phyloP scores from a whole-genome alignment of 2,797 vertebrate species.

The Scleropages formosus region DNA sequence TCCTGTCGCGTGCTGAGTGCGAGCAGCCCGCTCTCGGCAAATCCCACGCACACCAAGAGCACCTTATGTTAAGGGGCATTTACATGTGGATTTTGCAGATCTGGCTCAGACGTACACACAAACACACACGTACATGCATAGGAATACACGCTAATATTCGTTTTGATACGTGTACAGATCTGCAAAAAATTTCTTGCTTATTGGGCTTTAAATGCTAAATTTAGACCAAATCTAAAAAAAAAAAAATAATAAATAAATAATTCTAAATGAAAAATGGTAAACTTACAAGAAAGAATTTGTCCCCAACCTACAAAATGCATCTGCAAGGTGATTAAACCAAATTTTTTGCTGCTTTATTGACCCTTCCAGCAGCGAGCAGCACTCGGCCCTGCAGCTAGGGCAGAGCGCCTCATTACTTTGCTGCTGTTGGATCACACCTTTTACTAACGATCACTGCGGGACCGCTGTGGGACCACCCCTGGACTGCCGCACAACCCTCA shows the following conservation, averaged over 20 bases:
- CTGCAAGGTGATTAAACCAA: no score
- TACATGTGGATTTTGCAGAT: constrained; percentile 13
- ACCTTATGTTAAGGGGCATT: constrained; percentile 13
- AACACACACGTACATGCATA: neutral
- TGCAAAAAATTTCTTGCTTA: no score
- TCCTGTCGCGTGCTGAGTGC: constrained; percentile 65
- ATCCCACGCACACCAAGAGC: constrained; percentile 35
- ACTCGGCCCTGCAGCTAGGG: neutral
- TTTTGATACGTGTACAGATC: no score
- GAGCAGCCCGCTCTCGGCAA: constrained; percentile 51
- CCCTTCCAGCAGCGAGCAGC: neutral
- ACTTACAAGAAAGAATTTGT: no score
- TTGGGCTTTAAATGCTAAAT: no score
- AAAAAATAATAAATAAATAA: no score
- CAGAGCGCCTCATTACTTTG: neutral
- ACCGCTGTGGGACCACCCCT: neutral
- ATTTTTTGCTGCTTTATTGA: constrained; percentile 2
- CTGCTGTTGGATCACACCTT: neutral
- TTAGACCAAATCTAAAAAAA: no score
- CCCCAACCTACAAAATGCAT: no score
- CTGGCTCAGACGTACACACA: neutral
- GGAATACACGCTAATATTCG: neutral
- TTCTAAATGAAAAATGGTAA: no score
- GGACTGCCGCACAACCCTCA: no score
- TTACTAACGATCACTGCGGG: neutral